phyloP scores from a whole-genome alignment of 2,797 vertebrate species.

The Chelonia mydas region DNA sequence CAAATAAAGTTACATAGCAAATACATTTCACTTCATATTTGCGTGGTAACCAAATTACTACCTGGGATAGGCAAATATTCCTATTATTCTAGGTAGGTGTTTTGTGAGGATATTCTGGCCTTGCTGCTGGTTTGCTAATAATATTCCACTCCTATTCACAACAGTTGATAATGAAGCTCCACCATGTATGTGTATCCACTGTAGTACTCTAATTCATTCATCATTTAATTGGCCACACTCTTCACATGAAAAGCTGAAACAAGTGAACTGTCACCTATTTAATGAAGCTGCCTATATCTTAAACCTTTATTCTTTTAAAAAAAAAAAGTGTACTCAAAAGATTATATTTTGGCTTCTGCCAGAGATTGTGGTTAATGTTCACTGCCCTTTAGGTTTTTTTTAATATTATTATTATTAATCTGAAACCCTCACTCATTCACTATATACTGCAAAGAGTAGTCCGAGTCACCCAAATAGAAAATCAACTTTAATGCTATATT shows the following conservation, averaged over 20 bases:
- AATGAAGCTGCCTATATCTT: slow-evolving; percentile 63
- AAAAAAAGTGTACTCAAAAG: slow-evolving; percentile 56
- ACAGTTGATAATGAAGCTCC: slow-evolving; percentile 42
- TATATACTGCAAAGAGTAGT: slow-evolving; percentile 6
- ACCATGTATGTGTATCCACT: slow-evolving; percentile 32
- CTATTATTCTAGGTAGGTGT: neutral
- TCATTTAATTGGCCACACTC: slow-evolving; percentile 53
- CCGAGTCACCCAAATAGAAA: slow-evolving; percentile 50
- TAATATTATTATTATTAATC: slow-evolving; percentile 66
- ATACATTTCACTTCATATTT: neutral
- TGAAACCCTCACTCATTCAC: slow-evolving; percentile 67
- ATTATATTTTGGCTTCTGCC: slow-evolving; percentile 58
- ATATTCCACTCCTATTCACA: slow-evolving; percentile 41
- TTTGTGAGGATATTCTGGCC: neutral
- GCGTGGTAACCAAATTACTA: neutral
- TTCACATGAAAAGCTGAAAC: slow-evolving; percentile 42
- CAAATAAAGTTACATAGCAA: neutral
- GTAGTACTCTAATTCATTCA: slow-evolving; percentile 47
- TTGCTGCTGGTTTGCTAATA: slow-evolving; percentile 32
- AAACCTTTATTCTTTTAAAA: slow-evolving; percentile 59
- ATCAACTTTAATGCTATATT: neutral
- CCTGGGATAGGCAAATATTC: neutral
- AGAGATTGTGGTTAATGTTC: slow-evolving; percentile 64
- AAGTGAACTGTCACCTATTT: slow-evolving; percentile 68
- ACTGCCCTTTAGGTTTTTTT: slow-evolving; percentile 39